Evolutionary conservation across 2,888 invertebrate species (phyloP).

Genomic region (Griposia aprilina): DNA sequence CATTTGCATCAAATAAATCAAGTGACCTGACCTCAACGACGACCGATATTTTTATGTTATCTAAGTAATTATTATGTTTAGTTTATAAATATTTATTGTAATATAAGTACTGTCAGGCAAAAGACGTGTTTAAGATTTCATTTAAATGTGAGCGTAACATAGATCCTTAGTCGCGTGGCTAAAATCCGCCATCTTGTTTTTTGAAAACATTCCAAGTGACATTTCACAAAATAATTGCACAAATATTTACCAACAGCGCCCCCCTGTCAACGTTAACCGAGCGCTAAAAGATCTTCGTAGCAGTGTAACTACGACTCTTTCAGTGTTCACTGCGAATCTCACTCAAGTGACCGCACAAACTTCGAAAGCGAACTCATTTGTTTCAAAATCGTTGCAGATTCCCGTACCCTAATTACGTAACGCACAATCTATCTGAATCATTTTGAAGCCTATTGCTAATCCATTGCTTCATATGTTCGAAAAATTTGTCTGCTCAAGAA

Average conservation of each 20-base stretch:
- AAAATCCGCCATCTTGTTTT: background rate
- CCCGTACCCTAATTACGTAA: too few relatives aligned
- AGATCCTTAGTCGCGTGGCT: background rate
- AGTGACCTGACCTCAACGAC: conserved; percentile 22
- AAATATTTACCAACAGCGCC: background rate
- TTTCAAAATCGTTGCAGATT: background rate
- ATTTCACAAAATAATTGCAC: too few relatives aligned
- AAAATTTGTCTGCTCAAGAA: too few relatives aligned
- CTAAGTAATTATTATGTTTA: background rate
- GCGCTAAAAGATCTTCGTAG: background rate
- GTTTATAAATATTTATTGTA: background rate
- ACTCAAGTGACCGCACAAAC: background rate
- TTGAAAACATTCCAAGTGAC: background rate
- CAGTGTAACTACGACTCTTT: background rate
- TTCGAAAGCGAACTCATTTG: background rate
- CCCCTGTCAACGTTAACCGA: background rate
- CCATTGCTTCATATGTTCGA: too few relatives aligned
- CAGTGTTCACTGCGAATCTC: background rate
- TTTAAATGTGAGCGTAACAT: background rate
- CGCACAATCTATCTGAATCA: too few relatives aligned
- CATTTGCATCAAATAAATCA: conserved; percentile 12
- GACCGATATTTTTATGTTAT: conserved; percentile 6
- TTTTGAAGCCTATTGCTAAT: too few relatives aligned
- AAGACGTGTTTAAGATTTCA: background rate
- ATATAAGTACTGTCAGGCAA: background rate